A percentile compares a stretch with the other conserved stretches of the same genome.
These are phyloP conservation scores for Phaethon lepturus DNA, from an alignment of 2,113 vertebrate species.

Conservation along the genomic window DNA sequence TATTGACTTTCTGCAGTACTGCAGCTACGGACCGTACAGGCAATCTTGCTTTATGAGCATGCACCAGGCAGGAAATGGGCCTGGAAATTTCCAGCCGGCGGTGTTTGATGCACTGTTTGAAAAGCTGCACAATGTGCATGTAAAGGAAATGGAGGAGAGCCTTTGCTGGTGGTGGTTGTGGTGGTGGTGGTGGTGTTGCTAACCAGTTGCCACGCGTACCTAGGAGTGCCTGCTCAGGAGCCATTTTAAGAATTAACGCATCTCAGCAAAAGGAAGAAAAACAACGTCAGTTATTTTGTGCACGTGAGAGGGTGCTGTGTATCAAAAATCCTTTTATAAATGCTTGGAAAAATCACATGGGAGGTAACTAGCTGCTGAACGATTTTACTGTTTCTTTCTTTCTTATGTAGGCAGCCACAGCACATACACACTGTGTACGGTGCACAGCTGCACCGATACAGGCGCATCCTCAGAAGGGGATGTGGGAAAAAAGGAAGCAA, in stretches of 20 bases:
- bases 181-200: background rate
- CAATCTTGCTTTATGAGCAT: constrained; percentile 51
- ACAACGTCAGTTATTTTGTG: background rate
- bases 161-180: background rate
- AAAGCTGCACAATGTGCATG: constrained; percentile 48
- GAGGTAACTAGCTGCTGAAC: background rate
- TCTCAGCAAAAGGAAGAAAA: constrained; percentile 50
- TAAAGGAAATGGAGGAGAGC: constrained; percentile 44
- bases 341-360: background rate
- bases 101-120: constrained; percentile 45
- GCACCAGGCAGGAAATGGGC: constrained; percentile 66
- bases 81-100: constrained; percentile 60
- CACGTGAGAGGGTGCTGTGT: background rate
- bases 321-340: constrained; percentile 10
- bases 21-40: constrained; percentile 37
- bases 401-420: background rate
- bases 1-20: constrained; percentile 59
- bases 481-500: constrained; percentile 23
- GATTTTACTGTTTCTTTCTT: background rate
- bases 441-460: background rate
- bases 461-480: background rate
- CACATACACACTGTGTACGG: background rate
- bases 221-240: constrained; percentile 38
- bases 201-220: background rate
- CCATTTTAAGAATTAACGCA: constrained; percentile 51